Base-by-base conservation (phyloP, 2,888 invertebrate species). In the Trileptium ribeirensis region DNA sequence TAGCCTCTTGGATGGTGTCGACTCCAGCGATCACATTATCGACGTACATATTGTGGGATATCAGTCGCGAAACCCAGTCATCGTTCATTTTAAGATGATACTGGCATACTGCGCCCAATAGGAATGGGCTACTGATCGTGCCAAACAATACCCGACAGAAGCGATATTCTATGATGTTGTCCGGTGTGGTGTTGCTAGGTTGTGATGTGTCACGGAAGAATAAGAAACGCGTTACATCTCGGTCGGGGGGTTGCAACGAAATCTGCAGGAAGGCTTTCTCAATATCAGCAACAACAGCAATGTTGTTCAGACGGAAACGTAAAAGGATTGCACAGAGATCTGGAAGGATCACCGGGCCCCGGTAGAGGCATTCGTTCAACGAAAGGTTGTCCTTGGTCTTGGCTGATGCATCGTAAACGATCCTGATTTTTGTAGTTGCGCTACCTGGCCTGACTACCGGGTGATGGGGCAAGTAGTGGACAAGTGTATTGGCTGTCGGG, bases 351-450 rank as follows among this genome's bases (percentile, higher is more conserved):
- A 51, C 51, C 8, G 83, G 84, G 8, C 84, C 84, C 3, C 80
- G 39, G 64, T 84, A 83, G 1, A 83, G 51, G 67, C 83, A 84
- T 51, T 84, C 83, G 82, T 84, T 84, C 31, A 84, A 78, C 8
- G 79, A 78, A 1, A 74, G 24, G 1, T 67, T 81, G 79, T 83
- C 77, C 0, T 2, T 29, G 29, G 31, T 34, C 39, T 67, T 78
- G 0, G 78, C 80, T 0, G 82, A 83, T 3, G 82, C 86, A 82
- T 86, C 86, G 77, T 81, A 86, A 15, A 86, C 85, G 33, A 83
- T 79, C 2, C 85, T 36, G 3, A 86, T 40, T 78, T 86, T 86
- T 0, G 85, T 51, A 15, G 51, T 75, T n/a, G 70, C 24, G 3
- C 83, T 83, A 8, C 74, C 24, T 24, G 83, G 79, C 0, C 70